phyloP scores from a whole-genome alignment of 1,140 invertebrate genomes.

The Antheraea mylitta region DNA sequence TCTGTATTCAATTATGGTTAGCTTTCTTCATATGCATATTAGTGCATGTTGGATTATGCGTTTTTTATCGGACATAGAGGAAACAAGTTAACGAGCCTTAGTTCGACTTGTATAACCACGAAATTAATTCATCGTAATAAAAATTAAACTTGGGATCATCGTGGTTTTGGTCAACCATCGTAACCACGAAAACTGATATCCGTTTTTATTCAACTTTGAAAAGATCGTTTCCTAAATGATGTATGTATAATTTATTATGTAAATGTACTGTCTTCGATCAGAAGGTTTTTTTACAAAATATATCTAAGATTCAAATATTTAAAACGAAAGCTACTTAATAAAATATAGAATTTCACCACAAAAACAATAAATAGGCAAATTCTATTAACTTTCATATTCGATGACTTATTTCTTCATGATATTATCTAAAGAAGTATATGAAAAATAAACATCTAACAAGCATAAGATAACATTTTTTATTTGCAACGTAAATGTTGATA shows the following conservation, averaged over 20 bases:
- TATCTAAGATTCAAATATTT: background rate
- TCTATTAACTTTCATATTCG: background rate
- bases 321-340: background rate
- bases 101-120: conserved; percentile 10
- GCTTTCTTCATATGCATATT: no score
- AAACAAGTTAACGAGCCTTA: background rate
- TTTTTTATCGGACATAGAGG: no score
- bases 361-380: background rate
- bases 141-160: background rate
- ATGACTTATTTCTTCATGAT: background rate
- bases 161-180: background rate
- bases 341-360: background rate
- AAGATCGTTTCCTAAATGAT: background rate
- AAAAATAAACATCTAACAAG: no score
- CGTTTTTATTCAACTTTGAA: background rate
- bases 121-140: background rate
- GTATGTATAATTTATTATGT: background rate
- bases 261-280: no score
- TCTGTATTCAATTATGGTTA: no score
- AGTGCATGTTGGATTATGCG: no score
- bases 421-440: no score
- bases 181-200: background rate
- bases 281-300: no score
- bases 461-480: background rate
- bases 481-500: background rate